Base-by-base conservation (phyloP, 2,888 invertebrate genomes). In the Temnothorax ravouxi region DNA sequence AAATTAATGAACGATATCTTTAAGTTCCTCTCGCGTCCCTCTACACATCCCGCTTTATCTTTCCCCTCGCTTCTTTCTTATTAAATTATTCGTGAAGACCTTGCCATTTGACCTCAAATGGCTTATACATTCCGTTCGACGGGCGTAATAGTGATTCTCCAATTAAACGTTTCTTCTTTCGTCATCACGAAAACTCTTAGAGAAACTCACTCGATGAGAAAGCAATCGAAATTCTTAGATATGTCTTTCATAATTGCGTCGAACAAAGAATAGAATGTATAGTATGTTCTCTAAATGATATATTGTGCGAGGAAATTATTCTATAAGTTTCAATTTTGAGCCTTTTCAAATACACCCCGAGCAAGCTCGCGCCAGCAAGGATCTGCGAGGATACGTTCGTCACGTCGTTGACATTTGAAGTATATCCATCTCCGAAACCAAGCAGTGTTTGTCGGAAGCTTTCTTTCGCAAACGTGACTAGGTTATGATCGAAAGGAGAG, bases 391-490 rank as follows among this genome's bases (percentile, higher is more conserved):
- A 85, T 80, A 84, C 76, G 85, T 79, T 84, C 80, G 88, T 86
- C 89, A 83, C 88, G 83, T 90, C 86, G 88, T 90, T 90, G 91
- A 91, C 90, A 83, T 84, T 84, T 83, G 56, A 54, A 75, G 86
- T 89, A 79, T 91, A 87, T 89, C 86, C 82, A 62, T 88, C 87
- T 69, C 62, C 69, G 82, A 76, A 72, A 75, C 64, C 64, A 75
- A 76, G 76, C 59, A 54, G 81, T 90, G 84, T 89, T 90, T 88
- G 88, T 84, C 44, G 81, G 86, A 76, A 90, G 90, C 88, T 90
- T 91, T 84, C 91, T 89, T 90, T 88, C 81, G 79, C 80, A 90
- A 90, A 91, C 90, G 90, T 91, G 89, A 91, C 91, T 84, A 64
- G 87, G 80, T 89, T 91, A 86, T 88, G 86, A 90, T 89, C 91